Conservation (phyloP, 2,888 invertebrate genomes). For the Dorcus hopei region DNA sequence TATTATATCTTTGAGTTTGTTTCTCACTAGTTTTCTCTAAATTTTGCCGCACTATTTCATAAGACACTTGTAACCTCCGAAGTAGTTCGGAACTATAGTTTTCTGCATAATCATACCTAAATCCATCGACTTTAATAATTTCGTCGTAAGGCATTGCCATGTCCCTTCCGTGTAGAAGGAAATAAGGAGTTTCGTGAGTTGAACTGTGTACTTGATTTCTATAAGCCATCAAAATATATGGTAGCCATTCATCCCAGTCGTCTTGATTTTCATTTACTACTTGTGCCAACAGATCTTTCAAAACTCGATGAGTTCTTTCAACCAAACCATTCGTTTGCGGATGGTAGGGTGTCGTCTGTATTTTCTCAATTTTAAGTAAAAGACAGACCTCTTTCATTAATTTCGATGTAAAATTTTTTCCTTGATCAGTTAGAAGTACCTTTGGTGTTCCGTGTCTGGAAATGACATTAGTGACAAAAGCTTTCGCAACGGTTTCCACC, state of each 20-base stretch:
- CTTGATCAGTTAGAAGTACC: conserved; percentile 32
- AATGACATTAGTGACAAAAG: conserved; percentile 28
- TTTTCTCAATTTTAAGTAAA: conserved; percentile 27
- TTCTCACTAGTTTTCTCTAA: not conserved
- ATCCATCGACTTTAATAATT: conserved; percentile 12
- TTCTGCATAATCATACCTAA: conserved; percentile 19
- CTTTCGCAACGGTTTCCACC: conserved; percentile 29
- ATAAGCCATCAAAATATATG: conserved; percentile 30
- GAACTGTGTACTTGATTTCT: conserved; percentile 20
- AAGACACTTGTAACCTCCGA: conserved; percentile 3
- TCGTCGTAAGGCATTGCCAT: conserved; percentile 25
- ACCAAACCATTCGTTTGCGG: conserved; percentile 35
- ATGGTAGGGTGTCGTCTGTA: conserved; percentile 20
- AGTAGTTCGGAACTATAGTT: conserved; percentile 22
- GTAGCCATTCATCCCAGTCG: conserved; percentile 35
- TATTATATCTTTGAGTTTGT: not conserved
- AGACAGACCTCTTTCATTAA: conserved; percentile 30
- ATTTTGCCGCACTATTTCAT: not conserved
- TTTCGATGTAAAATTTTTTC: conserved; percentile 30
- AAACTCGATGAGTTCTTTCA: conserved; percentile 32
- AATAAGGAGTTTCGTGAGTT: conserved; percentile 25
- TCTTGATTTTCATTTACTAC: conserved; percentile 24
- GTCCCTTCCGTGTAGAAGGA: conserved; percentile 27
- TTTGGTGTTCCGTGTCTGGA: conserved; percentile 29
- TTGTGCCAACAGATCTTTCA: conserved; percentile 30